phyloP scores from a whole-genome alignment of 1,140 invertebrate genomes.

The Chlorops oryzae region DNA sequence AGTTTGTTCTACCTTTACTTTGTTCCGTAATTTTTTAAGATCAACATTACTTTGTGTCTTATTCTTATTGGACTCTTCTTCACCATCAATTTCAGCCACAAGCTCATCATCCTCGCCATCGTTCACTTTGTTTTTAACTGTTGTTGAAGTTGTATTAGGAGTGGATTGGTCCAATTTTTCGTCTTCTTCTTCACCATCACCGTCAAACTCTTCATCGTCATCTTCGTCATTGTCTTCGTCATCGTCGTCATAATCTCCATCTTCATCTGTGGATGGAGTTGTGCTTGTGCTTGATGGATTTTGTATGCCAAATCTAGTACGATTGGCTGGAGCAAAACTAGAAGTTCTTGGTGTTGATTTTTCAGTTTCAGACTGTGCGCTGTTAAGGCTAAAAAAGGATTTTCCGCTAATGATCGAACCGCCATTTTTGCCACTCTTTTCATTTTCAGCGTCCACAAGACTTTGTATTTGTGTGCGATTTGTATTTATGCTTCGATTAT shows the following conservation, averaged over 20 bases:
- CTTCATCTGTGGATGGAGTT: neutral
- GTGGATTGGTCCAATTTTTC: neutral
- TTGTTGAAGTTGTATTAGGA: neutral
- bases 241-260: slow-evolving; percentile 9
- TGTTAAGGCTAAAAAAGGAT: neutral
- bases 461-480: neutral
- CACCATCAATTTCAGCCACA: neutral
- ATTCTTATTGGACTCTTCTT: neutral
- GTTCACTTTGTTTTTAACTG: neutral
- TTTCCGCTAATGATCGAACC: neutral
- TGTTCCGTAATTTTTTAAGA: slow-evolving; percentile 9
- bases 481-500: slow-evolving; percentile 10
- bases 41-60: slow-evolving; percentile 1
- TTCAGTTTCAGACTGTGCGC: neutral
- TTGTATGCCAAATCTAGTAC: slow-evolving; percentile 6
- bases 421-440: neutral
- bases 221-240: slow-evolving; percentile 10
- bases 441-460: neutral
- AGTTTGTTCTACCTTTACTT: slow-evolving; percentile 8
- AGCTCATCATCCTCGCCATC: neutral
- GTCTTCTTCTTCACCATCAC: slow-evolving; percentile 30
- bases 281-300: neutral
- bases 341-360: neutral
- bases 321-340: slow-evolving; percentile 2
- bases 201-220: slow-evolving; percentile 19